A percentile compares a stretch with the other conserved stretches of the same genome.
These are phyloP conservation scores for Phyto melanocephala DNA, from an alignment of 2,888 invertebrate species.

Conservation along the genomic window DNA sequence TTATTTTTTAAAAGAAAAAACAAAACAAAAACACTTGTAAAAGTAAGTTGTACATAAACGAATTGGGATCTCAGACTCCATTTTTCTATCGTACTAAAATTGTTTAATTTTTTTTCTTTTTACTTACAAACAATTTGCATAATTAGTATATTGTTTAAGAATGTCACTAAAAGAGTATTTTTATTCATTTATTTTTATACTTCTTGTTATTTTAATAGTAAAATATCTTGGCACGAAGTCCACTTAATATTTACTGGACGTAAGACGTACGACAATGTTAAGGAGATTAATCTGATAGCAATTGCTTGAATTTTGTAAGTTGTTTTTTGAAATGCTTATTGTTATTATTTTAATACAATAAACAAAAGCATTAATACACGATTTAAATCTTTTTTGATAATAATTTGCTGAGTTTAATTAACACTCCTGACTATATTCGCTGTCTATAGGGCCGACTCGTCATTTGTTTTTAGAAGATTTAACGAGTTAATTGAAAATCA, in stretches of 20 bases:
- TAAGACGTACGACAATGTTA: background rate
- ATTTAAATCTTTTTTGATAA: no score
- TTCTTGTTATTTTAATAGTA: slow-evolving; percentile 13
- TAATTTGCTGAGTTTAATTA: no score
- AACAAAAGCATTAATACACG: no score
- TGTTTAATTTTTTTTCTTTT: slow-evolving; percentile 63
- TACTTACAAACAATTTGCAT: slow-evolving; percentile 66
- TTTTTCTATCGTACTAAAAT: slow-evolving; percentile 26
- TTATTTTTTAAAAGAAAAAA: background rate
- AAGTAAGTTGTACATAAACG: background rate
- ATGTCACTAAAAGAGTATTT: slow-evolving; percentile 50
- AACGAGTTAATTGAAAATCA: no score
- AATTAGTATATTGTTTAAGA: slow-evolving; percentile 63
- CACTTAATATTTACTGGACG: slow-evolving; percentile 37
- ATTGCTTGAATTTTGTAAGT: no score
- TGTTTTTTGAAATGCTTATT: no score
- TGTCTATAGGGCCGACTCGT: no score
- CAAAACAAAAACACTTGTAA: background rate
- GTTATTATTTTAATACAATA: background rate
- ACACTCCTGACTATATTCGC: no score
- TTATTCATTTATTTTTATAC: background rate
- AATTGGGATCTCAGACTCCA: background rate
- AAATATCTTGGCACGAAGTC: slow-evolving; percentile 56
- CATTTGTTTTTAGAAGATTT: no score
- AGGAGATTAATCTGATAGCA: background rate